A percentile compares a stretch with the other conserved stretches of the same genome.
These are phyloP conservation scores for Lindbergichthys nudifrons DNA, from an alignment of 2,797 vertebrate species.

Conservation along the genomic window DNA sequence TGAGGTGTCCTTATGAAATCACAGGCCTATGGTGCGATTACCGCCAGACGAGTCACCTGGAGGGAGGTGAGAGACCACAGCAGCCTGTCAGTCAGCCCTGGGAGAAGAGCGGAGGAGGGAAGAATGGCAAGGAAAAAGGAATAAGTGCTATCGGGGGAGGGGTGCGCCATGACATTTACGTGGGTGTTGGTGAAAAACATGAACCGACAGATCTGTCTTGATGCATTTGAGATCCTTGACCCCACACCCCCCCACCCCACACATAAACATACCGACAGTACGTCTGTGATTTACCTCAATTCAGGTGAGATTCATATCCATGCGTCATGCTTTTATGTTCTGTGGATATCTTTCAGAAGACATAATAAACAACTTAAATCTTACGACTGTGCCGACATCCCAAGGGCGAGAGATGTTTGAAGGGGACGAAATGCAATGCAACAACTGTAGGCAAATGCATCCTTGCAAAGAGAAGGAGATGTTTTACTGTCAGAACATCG, in stretches of 20 bases:
- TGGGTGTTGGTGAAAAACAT: slow-evolving; percentile 10
- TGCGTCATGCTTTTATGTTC: neutral
- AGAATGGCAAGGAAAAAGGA: slow-evolving; percentile 1
- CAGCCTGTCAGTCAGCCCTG: slow-evolving; percentile 65
- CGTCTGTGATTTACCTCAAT: neutral
- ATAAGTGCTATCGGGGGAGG: neutral
- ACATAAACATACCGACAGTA: neutral
- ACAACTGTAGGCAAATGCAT: neutral
- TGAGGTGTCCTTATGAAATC: slow-evolving; percentile 52
- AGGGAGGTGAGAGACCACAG: slow-evolving; percentile 56
- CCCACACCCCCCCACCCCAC: neutral
- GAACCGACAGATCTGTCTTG: neutral
- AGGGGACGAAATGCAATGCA: neutral
- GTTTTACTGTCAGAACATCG: neutral
- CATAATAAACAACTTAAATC: neutral
- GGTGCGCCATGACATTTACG: slow-evolving; percentile 30
- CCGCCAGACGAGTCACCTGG: slow-evolving; percentile 52
- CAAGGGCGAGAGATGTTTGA: neutral
- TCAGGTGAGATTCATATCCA: neutral
- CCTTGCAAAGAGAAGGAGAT: neutral
- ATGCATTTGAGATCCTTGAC: slow-evolving; percentile 3
- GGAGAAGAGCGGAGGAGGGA: slow-evolving; percentile 28
- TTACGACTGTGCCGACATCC: neutral
- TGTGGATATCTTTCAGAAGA: neutral
- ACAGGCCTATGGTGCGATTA: slow-evolving; percentile 31